A percentile compares a stretch with the other conserved stretches of the same genome.
These are phyloP conservation scores for Gallinago jamesoni DNA, from an alignment of 2,113 vertebrate species.

Conservation along the genomic window DNA sequence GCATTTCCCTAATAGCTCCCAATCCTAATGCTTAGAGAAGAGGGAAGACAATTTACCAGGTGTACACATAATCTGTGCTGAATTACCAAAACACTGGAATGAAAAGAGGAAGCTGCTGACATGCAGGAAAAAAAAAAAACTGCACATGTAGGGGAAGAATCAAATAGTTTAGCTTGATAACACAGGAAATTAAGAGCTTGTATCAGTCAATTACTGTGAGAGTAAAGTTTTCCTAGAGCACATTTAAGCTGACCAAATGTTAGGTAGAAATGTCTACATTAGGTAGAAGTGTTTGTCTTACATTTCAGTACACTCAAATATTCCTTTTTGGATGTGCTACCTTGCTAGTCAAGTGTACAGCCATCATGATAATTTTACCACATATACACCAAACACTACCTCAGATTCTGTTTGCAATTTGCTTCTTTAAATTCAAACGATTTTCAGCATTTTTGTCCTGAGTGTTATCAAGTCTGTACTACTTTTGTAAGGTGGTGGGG, in stretches of 20 bases:
- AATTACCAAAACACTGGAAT: neutral
- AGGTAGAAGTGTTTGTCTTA: neutral
- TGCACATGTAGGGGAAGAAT: neutral
- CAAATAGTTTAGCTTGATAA: neutral
- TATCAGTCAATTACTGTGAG: neutral
- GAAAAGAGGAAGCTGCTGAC: constrained; percentile 6
- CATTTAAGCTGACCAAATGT: neutral
- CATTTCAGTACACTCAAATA: neutral
- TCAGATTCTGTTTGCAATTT: neutral
- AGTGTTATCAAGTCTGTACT: neutral
- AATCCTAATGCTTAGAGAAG: neutral
- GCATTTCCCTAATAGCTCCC: neutral
- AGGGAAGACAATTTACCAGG: neutral
- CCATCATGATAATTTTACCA: neutral
- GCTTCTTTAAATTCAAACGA: neutral
- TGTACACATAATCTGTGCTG: neutral
- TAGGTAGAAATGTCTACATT: neutral
- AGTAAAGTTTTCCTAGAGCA: neutral
- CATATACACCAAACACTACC: neutral
- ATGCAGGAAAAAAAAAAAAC: neutral
- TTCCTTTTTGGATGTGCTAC: neutral
- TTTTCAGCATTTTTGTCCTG: neutral
- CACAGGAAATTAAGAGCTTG: neutral
- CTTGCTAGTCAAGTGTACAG: neutral
- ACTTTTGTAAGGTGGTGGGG: neutral